Percentiles rank a stretch among this genome's conserved stretches.
Evolutionary conservation across 2,888 invertebrate genomes (phyloP).

Genomic region (Ceraclea dissimilis): DNA sequence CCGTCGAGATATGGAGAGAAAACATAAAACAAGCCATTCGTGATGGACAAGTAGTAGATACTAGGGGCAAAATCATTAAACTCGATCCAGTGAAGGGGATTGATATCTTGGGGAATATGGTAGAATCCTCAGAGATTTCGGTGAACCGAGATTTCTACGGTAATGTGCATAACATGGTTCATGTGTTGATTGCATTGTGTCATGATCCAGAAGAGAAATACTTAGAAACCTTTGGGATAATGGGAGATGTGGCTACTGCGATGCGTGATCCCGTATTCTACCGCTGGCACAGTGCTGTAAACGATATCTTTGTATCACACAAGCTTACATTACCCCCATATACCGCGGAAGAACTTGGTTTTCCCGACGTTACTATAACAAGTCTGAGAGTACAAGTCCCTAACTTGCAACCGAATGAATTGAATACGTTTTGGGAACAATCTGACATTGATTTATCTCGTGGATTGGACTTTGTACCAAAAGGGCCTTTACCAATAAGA

Average conservation of each 20-base stretch:
- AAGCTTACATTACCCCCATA: conserved; percentile 31
- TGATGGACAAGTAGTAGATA: conserved; percentile 49
- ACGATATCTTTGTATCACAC: conserved; percentile 32
- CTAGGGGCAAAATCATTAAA: conserved; percentile 46
- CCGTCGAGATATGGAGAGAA: conserved; percentile 68
- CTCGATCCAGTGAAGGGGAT: conserved; percentile 65
- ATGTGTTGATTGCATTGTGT: conserved; percentile 64
- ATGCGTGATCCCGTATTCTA: conserved; percentile 36
- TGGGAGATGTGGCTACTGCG: conserved; percentile 33
- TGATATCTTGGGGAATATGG: conserved; percentile 69
- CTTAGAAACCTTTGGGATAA: conserved; percentile 37
- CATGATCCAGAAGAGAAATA: conserved; percentile 77
- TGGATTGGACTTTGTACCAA: conserved; percentile 33
- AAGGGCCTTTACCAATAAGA: conserved; percentile 27
- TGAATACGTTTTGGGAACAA: conserved; percentile 32
- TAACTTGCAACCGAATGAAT: conserved; percentile 14
- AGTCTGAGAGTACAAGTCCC: conserved; percentile 11
- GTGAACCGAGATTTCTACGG: conserved; percentile 66
- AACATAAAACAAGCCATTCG: conserved; percentile 65
- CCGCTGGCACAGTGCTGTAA: conserved; percentile 34
- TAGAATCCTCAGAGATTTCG: conserved; percentile 66
- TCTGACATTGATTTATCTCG: conserved; percentile 32
- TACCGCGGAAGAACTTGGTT: conserved; percentile 27
- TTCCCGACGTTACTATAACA: conserved; percentile 5
- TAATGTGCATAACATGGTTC: conserved; percentile 76